Base-by-base conservation (phyloP, 2,797 vertebrate genomes). In the Rhynchotus rufescens region DNA sequence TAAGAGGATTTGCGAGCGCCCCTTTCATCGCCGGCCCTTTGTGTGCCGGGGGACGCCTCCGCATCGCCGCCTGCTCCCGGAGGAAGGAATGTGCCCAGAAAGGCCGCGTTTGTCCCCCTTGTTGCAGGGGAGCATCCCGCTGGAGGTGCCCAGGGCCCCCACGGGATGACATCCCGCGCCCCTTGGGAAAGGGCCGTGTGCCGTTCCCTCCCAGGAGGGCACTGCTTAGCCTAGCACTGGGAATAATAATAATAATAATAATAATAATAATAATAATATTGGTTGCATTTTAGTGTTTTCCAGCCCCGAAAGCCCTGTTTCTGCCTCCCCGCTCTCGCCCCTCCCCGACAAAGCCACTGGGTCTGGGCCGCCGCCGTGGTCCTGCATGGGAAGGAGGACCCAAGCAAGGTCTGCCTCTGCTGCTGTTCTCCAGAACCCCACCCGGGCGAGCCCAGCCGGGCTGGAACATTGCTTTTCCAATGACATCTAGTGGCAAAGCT, bases 1-100 rank as follows among this genome's bases (percentile, higher is more conserved):
- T 97, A 97, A 96, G 96, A 95, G 96, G 96, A 97, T 97, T 97
- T 97, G 93, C 93, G 74, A 83, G 90, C 17, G 83, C 92, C 93
- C 94, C 95, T 95, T 96, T 97, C 95, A 94, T 93, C 38, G 77
- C 49, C 3, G 73, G 78, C 93, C 93, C 81, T 96, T 96, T 97
- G 96, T 97, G 65, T 36, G 88, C 25, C 22, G 59, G 83, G 91
- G 89, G 95, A 96, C 73, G 84, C 95, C 95, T 93, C 95, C 80
- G 76, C 87, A 92, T 75, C 88, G 74, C 64, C 89, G 92, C 84
- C 83, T 92, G 89, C 92, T 94, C 88, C 88, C 93, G 92, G 92
- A 96, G 92, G 94, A 94, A 95, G 95, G 92, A 94, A 91, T 93
- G 80, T 25, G 93, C 88, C 93, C 78, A 96, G 83, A 96, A 96